phyloP scores from a whole-genome alignment of 2,113 vertebrate genomes.

The Aegotheles bennettii region DNA sequence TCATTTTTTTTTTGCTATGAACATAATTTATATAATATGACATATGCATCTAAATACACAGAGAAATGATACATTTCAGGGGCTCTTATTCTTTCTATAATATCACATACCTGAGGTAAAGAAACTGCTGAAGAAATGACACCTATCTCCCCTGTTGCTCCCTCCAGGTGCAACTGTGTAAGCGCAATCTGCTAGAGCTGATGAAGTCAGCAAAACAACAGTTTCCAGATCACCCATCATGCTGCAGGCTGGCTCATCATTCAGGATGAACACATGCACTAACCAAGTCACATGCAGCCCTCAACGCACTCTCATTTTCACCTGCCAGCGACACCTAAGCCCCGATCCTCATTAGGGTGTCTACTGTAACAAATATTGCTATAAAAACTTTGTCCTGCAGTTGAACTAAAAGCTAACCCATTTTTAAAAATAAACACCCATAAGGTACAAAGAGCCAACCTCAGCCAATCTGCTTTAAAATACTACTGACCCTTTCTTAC shows the following conservation, averaged over 20 bases:
- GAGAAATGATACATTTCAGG: background rate
- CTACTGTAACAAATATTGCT: background rate
- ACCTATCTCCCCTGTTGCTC: background rate
- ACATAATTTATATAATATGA: background rate
- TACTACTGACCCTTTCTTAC: background rate
- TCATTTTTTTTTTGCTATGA: background rate
- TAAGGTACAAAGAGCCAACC: background rate
- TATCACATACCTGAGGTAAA: background rate
- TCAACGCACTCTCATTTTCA: background rate
- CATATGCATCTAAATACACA: background rate
- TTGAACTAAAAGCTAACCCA: background rate
- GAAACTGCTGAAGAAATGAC: background rate
- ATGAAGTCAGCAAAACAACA: background rate
- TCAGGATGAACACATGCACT: background rate
- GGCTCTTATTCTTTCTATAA: background rate
- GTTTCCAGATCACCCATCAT: background rate
- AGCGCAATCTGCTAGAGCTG: fast-evolving
- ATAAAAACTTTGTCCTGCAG: background rate
- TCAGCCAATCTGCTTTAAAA: background rate
- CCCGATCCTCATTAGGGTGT: background rate
- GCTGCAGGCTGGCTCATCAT: background rate
- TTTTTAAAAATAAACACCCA: background rate
- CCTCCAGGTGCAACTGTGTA: background rate
- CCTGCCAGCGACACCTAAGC: background rate
- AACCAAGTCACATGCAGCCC: background rate